A percentile compares a stretch with the other conserved stretches of the same genome.
Evolutionary conservation across 2,888 invertebrate genomes (phyloP).

Genomic region (Dryomyza anilis): DNA sequence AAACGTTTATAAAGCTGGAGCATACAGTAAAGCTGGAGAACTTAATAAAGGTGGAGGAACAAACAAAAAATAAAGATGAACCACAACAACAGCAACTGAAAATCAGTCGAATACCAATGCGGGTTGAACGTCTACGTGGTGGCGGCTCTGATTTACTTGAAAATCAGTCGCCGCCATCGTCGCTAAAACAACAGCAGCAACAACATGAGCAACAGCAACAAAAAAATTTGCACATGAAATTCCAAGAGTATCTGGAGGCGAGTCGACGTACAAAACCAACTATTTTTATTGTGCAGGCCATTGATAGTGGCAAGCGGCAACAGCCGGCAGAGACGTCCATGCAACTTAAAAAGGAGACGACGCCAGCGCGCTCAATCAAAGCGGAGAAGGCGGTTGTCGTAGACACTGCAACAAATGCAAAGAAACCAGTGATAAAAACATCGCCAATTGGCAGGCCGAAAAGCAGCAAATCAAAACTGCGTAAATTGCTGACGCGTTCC

Average conservation of each 20-base stretch:
- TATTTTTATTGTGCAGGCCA: conserved; percentile 53
- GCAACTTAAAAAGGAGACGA: background rate
- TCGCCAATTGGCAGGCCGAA: no score
- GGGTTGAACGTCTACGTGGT: background rate
- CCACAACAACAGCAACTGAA: conserved; percentile 19
- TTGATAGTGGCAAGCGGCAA: conserved; percentile 32
- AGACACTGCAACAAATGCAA: background rate
- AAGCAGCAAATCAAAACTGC: conserved; percentile 26
- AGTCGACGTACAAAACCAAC: conserved; percentile 52
- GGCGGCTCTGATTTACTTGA: background rate
- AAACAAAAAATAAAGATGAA: background rate
- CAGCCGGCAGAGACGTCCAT: no score
- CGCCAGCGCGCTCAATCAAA: background rate
- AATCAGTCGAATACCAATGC: background rate
- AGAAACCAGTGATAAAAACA: no score
- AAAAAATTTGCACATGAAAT: conserved; percentile 34
- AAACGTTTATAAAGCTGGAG: no score
- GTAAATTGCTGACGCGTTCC: conserved; percentile 46
- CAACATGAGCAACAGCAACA: conserved; percentile 11
- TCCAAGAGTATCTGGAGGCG: conserved; percentile 47
- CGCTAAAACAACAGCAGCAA: background rate
- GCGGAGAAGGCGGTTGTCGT: background rate
- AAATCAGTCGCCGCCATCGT: background rate
- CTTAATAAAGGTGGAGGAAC: background rate
- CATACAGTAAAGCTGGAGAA: no score